Base-by-base conservation (phyloP, 2,888 invertebrate species). In the Microctonus aethiopoides region DNA sequence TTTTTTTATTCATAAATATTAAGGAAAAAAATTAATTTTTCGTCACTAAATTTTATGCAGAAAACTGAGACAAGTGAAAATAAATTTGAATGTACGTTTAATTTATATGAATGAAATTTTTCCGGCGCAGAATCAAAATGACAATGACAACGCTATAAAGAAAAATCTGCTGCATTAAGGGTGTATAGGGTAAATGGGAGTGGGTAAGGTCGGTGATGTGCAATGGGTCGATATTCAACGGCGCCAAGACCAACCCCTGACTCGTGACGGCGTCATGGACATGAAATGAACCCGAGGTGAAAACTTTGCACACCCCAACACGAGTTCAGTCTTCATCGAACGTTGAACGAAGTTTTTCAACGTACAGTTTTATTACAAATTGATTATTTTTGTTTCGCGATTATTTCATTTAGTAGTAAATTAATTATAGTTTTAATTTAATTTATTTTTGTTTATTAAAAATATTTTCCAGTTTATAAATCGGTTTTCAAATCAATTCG, bases 141-240 rank as follows among this genome's bases (percentile, higher is more conserved):
- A 20, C 57, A 6, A 36, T 1, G 51, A 46, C 24, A 41, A 46
- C 46, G 13, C 52, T 10, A 52, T n/a, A n/a, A n/a, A 5, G n/a
- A 11, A 22, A 13, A 54, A 59, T 20, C 16, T 29, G 26, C 32
- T 32, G 26, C 57, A 29, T n/a, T 16, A 20, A 46, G 16, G 46
- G 46, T 46, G 46, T 16, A 29, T 29, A 24, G 54, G 59, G 22
- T 65, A 32, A 52, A 51, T 59, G 26, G 24, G n/a, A n/a, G 61
- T 26, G 61, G 51, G 36, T 51, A 61, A 63, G 36, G 76, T 52
- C 24, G 68, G 73, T 75, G 71, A 67, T 72, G 74, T 73, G 74
- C 73, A 70, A 73, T 72, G 75, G 78, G 74, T 78, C 78, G 78
- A 78, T 78, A 78, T 76, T 74, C 71, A 24, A 73, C 75, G 77